Conservation (phyloP, 2,888 invertebrate species). For the Ceramica pisi region DNA sequence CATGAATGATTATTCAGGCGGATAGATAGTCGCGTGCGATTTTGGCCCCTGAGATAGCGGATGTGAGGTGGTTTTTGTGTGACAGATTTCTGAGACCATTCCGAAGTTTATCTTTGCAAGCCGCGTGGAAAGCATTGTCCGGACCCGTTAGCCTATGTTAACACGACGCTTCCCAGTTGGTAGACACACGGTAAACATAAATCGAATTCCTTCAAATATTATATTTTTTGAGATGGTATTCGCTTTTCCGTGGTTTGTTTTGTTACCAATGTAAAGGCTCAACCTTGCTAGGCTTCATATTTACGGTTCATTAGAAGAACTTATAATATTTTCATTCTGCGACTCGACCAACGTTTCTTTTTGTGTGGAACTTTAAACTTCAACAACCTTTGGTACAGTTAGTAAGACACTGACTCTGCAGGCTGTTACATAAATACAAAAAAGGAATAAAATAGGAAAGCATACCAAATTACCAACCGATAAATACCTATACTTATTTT, state of each 20-base stretch:
- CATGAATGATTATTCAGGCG: constrained; percentile 86
- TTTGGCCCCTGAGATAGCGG: constrained; percentile 65
- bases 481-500: neutral
- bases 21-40: constrained; percentile 64
- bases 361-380: too few species aligned
- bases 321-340: too few species aligned
- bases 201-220: constrained; percentile 67
- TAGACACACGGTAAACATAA: constrained; percentile 68
- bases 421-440: neutral
- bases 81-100: constrained; percentile 67
- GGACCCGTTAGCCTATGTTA: constrained; percentile 79
- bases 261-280: neutral
- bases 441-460: neutral
- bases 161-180: constrained; percentile 71
- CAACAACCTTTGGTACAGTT: too few species aligned
- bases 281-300: neutral
- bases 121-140: constrained; percentile 82
- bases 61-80: constrained; percentile 71
- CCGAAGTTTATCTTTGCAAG: constrained; percentile 81
- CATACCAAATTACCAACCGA: neutral
- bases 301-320: neutral
- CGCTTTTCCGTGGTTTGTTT: neutral
- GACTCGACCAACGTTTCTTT: too few species aligned
- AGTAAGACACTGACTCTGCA: too few species aligned
- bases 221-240: constrained; percentile 28